Evolutionary conservation across 1,140 invertebrate genomes (phyloP).

Genomic region (Ditylenchus dipsaci): DNA sequence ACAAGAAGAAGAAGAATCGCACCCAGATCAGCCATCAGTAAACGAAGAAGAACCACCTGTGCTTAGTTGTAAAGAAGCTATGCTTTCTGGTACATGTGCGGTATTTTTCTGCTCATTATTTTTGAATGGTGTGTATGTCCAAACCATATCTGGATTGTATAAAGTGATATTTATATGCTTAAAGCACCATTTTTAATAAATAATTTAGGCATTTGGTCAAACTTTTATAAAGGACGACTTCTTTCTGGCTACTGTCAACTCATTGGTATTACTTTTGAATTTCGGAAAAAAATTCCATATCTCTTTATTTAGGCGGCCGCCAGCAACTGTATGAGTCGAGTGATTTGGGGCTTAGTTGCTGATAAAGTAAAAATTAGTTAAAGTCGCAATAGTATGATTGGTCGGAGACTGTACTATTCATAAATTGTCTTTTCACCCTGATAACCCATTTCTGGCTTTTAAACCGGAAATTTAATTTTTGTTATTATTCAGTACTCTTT

Average conservation of each 20-base stretch:
- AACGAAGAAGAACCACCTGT: neutral
- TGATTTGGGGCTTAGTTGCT: conserved; percentile 42
- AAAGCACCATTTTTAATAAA: neutral
- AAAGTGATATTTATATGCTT: conserved; percentile 14
- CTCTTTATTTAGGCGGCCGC: conserved; percentile 19
- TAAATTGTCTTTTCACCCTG: no score
- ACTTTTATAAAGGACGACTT: conserved; percentile 47
- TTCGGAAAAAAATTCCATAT: no score
- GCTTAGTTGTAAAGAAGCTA: neutral
- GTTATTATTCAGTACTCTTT: no score
- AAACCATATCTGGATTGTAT: conserved; percentile 39
- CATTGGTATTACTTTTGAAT: conserved; percentile 15
- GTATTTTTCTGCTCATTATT: conserved; percentile 30
- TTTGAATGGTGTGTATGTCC: conserved; percentile 38
- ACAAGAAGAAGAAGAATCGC: neutral
- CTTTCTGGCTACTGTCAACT: conserved; percentile 49
- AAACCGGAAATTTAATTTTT: no score
- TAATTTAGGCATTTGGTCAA: conserved; percentile 44
- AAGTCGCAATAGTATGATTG: conserved; percentile 22
- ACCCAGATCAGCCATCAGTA: neutral
- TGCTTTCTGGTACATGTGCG: conserved; percentile 21
- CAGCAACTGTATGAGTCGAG: conserved; percentile 41
- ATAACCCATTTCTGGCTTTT: no score
- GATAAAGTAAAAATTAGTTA: conserved; percentile 42
- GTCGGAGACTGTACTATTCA: no score